Conservation (phyloP, 2,888 invertebrate species). For the Dioctria rufipes region DNA sequence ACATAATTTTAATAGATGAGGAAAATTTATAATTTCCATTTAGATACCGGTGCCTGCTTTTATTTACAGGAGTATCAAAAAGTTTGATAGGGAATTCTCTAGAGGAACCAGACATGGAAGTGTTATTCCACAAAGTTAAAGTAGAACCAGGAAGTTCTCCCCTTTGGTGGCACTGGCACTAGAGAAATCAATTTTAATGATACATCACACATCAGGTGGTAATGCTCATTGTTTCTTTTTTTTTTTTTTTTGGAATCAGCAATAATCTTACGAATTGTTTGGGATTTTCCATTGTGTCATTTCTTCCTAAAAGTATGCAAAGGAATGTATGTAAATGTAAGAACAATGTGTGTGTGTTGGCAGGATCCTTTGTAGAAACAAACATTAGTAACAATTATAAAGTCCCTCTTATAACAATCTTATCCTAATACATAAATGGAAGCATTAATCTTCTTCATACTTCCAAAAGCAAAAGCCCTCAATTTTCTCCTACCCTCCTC, state of each 20-base stretch:
- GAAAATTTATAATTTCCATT: conserved; percentile 7
- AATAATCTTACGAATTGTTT: no score
- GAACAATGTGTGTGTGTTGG: no score
- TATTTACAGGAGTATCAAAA: conserved; percentile 9
- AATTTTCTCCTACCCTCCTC: no score
- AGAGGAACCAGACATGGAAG: background rate
- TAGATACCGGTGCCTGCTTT: background rate
- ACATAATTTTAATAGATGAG: conserved; percentile 44
- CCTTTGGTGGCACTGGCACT: background rate
- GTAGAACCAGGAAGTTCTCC: background rate
- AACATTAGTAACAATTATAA: no score
- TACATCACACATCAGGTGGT: background rate
- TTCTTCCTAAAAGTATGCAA: no score
- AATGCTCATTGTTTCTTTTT: background rate
- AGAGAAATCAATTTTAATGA: background rate
- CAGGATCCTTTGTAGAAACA: no score
- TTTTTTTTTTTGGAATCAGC: no score
- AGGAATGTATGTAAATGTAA: no score
- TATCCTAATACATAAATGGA: no score
- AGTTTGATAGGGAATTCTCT: background rate
- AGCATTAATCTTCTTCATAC: no score
- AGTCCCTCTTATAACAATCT: no score
- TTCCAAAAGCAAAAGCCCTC: no score
- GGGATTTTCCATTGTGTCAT: background rate
- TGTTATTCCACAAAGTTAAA: background rate